Percentiles rank a stretch among this genome's conserved stretches.
phyloP scores from a whole-genome alignment of 2,797 vertebrate species.

The Rhinatrema bivittatum region DNA sequence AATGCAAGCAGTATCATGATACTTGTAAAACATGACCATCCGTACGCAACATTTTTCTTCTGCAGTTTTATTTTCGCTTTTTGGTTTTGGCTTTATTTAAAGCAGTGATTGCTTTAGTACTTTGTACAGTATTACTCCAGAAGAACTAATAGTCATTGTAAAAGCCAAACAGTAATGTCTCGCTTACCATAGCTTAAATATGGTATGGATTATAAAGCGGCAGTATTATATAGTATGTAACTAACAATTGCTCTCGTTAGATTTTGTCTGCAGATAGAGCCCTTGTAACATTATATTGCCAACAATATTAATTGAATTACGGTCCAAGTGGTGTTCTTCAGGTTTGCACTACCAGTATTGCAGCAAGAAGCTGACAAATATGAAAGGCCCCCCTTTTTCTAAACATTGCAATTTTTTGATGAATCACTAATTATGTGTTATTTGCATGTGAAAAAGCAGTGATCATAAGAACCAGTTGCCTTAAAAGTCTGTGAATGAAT shows the following conservation, averaged over 20 bases:
- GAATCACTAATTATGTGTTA: conserved; percentile 1
- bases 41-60: too few species aligned
- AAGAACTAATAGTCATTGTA: conserved; percentile 8
- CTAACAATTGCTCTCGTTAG: too few species aligned
- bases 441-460: conserved; percentile 29
- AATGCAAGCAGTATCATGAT: conserved; percentile 25
- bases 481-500: conserved; percentile 62
- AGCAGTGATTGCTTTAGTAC: conserved; percentile 36
- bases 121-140: conserved; percentile 30
- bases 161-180: background rate
- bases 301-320: too few species aligned
- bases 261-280: too few species aligned
- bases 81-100: conserved; percentile 7
- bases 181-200: conserved; percentile 27
- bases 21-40: conserved; percentile 18
- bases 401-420: conserved; percentile 6
- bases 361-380: background rate
- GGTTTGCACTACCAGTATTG: background rate
- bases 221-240: too few species aligned
- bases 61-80: conserved; percentile 17
- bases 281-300: too few species aligned
- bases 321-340: too few species aligned
- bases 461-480: conserved; percentile 54
- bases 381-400: too few species aligned
- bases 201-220: too few species aligned